Evolutionary conservation across 2,797 vertebrate genomes (phyloP), one percentile per base, ranked within the genome.

Genomic region (Xiphophorus birchmanni): DNA sequence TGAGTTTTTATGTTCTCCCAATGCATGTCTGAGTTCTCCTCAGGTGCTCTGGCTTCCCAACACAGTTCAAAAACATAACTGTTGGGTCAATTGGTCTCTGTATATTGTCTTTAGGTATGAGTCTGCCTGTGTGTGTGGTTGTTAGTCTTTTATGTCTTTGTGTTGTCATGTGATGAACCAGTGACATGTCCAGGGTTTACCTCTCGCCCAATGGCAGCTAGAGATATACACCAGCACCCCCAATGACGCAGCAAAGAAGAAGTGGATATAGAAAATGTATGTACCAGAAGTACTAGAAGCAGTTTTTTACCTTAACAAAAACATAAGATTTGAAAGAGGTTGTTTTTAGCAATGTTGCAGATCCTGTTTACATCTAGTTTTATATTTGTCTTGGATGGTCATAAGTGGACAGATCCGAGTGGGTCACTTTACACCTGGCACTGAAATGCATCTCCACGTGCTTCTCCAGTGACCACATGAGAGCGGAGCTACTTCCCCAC

Each of bases 351-450:
- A 45, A 21, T 10, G 60, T 50, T 13, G 40, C 45, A 45, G 10
- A 12, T 32, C 7, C 18, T 44, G 6, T 12, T 18, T 4, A 60
- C 4, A n/a, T 71, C 42, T 45, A 44, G 3, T 4, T 47, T 32
- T 47, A 60, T 37, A 60, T 26, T n/a, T 45, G 74, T 32, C 74
- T 44, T 18, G 13, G n/a, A n/a, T 60, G 26, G 42, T 40, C 45
- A n/a, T 40, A 65, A 65, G 21, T 50, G 21, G 45, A 65, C 60
- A 50, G 56, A 42, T 42, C 32, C 12, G 26, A 76, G 48, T 1
- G 50, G 45, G 32, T 76, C 42, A 72, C 52, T 71, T 72, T 76
- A 71, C 74, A 80, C 60, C 65, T 80, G 56, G 44, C 50, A 45
- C 44, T 76, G 52, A 75, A 71, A 76, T 56, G 50, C 42, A 75